Evolutionary conservation across 2,888 invertebrate species (phyloP).

Genomic region (Hofmannophila pseudospretella): DNA sequence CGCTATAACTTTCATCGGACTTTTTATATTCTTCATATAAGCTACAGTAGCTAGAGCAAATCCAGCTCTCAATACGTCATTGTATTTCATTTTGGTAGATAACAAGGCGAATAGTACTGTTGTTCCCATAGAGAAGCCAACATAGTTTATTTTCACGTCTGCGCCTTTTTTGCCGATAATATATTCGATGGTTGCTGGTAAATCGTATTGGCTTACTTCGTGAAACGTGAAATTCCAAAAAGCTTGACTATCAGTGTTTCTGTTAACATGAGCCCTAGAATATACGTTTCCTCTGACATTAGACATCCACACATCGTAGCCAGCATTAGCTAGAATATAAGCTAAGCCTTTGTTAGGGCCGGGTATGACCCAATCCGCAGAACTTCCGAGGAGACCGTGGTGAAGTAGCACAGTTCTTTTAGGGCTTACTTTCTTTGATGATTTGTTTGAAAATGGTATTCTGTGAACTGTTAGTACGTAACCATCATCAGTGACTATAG

Average conservation of each 20-base stretch:
- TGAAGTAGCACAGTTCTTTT: constrained; percentile 82
- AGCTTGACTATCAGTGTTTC: constrained; percentile 67
- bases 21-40: constrained; percentile 80
- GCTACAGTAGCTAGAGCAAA: constrained; percentile 85
- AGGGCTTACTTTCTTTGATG: constrained; percentile 25
- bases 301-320: too few relatives aligned
- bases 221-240: constrained; percentile 91
- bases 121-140: constrained; percentile 96
- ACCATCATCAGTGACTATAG: constrained; percentile 87
- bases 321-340: too few relatives aligned
- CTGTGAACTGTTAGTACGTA: constrained; percentile 89
- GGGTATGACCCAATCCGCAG: constrained; percentile 86
- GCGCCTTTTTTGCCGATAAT: constrained; percentile 61
- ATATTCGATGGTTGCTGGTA: constrained; percentile 91
- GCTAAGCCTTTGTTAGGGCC: too few relatives aligned
- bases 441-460: constrained; percentile 80
- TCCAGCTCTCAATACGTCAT: constrained; percentile 81
- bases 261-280: too few relatives aligned
- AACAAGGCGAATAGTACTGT: constrained; percentile 85
- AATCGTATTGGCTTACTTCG: constrained; percentile 91
- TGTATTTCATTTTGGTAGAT: constrained; percentile 81
- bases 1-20: constrained; percentile 82
- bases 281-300: too few relatives aligned
- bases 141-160: constrained; percentile 79
- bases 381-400: constrained; percentile 88